These are phyloP conservation scores for Drosophila bocki DNA, from an alignment of 1,140 invertebrate species.

Conservation along the genomic window DNA sequence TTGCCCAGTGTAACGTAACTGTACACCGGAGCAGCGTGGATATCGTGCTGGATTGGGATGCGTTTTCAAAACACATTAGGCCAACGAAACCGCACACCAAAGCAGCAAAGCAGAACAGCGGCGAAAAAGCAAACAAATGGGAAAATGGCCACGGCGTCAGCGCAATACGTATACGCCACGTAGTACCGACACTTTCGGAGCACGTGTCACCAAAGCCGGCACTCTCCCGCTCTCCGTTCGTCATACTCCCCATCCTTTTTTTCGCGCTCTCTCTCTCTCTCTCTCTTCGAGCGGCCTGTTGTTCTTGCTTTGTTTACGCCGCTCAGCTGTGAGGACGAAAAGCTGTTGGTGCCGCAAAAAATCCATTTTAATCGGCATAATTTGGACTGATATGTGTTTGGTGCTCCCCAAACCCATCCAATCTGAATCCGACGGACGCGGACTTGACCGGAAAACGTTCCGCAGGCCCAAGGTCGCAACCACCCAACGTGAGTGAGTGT, in stretches of 20 bases:
- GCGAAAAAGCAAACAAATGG: constrained; percentile 19
- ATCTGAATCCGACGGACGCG: constrained; percentile 11
- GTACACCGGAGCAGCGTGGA: constrained; percentile 44
- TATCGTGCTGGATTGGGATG: constrained; percentile 54
- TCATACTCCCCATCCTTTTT: not conserved
- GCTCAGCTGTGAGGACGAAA: constrained; percentile 68
- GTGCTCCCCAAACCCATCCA: constrained; percentile 9
- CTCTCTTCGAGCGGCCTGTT: constrained; percentile 39
- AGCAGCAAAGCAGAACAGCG: constrained; percentile 4
- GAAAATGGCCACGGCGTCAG: constrained; percentile 78
- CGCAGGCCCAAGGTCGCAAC: constrained; percentile 55
- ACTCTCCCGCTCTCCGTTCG: constrained; percentile 10
- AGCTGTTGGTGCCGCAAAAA: constrained; percentile 45
- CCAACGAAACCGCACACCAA: constrained; percentile 23
- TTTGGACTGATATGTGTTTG: constrained; percentile 41
- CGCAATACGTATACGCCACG: constrained; percentile 80
- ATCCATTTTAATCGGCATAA: constrained; percentile 65
- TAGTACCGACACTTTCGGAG: constrained; percentile 53
- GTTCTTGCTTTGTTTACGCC: constrained; percentile 74
- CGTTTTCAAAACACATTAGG: constrained; percentile 72
- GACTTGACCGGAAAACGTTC: constrained; percentile 37
- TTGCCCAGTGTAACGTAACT: constrained; percentile 60
- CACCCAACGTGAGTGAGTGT: constrained; percentile 7
- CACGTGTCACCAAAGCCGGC: constrained; percentile 59
- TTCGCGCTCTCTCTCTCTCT: constrained; percentile 14